A percentile compares a stretch with the other conserved stretches of the same genome.
These are phyloP conservation scores for Pseudolaguvia tuberculata DNA, from an alignment of 2,113 vertebrate genomes.

Conservation along the genomic window DNA sequence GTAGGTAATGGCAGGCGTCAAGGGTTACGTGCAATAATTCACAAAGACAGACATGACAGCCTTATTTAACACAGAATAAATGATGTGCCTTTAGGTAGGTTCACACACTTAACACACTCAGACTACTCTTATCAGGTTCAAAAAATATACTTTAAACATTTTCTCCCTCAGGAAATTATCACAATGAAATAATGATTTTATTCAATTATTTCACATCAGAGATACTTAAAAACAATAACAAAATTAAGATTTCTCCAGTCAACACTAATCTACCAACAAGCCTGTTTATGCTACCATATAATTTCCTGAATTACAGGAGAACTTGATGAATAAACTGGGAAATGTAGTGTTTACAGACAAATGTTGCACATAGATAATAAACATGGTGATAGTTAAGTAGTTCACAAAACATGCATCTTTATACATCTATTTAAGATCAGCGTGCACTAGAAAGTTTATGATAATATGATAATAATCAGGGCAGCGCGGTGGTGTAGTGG, in stretches of 20 bases:
- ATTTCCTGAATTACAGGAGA: conserved; percentile 46
- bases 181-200: conserved; percentile 14
- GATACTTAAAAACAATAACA: conserved; percentile 22
- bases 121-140: conserved; percentile 8
- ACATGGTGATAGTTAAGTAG: conserved; percentile 5
- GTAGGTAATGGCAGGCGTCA: conserved; percentile 30
- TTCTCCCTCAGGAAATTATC: conserved; percentile 35
- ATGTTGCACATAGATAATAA: too few species aligned
- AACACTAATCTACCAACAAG: not conserved
- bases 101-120: not conserved
- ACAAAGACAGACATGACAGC: conserved; percentile 31
- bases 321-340: conserved; percentile 44
- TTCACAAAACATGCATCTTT: not conserved
- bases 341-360: too few species aligned
- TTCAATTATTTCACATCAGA: conserved; percentile 39
- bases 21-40: conserved; percentile 19
- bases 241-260: conserved; percentile 27
- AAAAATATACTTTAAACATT: conserved; percentile 33
- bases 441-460: not conserved
- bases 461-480: too few species aligned
- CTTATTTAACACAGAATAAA: conserved; percentile 17
- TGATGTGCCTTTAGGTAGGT: not conserved
- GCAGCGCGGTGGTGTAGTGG: too few species aligned
- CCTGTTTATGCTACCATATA: conserved; percentile 29
- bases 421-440: not conserved